phyloP scores from a whole-genome alignment of 2,113 vertebrate genomes.

The Misgurnus mizolepis region DNA sequence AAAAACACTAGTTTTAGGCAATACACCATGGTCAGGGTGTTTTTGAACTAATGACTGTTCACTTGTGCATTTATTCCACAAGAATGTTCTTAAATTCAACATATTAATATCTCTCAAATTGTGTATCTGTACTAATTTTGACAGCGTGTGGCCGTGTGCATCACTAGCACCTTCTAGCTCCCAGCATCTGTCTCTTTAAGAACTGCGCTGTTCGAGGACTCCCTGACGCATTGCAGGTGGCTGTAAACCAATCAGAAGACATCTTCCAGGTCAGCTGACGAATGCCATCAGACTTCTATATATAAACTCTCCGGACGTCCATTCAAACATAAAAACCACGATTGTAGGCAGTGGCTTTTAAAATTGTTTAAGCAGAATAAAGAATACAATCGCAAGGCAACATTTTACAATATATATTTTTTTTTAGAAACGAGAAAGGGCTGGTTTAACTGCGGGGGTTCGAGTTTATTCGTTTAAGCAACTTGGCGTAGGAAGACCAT shows the following conservation, averaged over 20 bases:
- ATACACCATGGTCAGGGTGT: background rate
- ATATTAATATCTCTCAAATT: background rate
- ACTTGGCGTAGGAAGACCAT: constrained; percentile 56
- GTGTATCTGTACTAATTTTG: background rate
- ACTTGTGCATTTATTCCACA: background rate
- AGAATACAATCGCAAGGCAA: background rate
- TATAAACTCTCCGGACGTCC: constrained; percentile 46
- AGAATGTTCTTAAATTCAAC: background rate
- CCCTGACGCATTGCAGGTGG: constrained; percentile 72
- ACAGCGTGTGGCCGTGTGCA: background rate
- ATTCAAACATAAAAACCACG: constrained; percentile 6
- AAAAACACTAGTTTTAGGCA: background rate
- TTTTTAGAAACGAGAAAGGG: background rate
- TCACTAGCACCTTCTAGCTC: background rate
- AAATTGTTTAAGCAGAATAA: background rate
- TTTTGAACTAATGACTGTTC: background rate
- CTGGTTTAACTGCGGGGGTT: background rate
- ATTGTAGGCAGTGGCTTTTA: background rate
- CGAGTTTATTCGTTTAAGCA: background rate
- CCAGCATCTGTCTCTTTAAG: constrained; percentile 54
- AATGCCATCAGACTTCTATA: constrained; percentile 44
- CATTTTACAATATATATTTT: background rate
- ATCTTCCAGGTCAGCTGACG: constrained; percentile 55
- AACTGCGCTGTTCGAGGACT: constrained; percentile 47
- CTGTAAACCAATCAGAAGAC: constrained; percentile 56